Evolutionary conservation across 2,888 invertebrate species (phyloP), one percentile per base, ranked within the genome.

Genomic region (Erebia ligea): DNA sequence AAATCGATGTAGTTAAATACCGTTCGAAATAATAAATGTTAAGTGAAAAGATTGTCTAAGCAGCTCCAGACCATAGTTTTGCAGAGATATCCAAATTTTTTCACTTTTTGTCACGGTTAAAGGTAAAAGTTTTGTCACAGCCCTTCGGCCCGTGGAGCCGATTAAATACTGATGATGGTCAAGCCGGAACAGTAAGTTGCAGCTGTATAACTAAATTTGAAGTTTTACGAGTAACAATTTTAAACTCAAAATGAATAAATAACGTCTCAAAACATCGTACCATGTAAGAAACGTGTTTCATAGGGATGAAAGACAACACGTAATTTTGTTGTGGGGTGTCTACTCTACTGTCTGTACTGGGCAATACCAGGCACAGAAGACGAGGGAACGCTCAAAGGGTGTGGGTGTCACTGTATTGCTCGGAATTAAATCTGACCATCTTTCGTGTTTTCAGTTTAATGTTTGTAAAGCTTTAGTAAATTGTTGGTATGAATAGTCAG

Each of bases 301-400:
- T 13, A 48, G 15, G 21, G 61, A 61, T 42, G 45, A 21, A 61
- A 57, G 62, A 19, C 45, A 48, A 48, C 62, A 65, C 34, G 65
- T 56, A 21, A 63, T 42, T 34, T 21, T 59, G n/a, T 58, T 19
- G 62, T 54, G 82, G 89, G 89, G 87, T 80, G 84, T 80, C n/a
- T n/a, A n/a, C n/a, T n/a, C n/a, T n/a, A n/a, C n/a, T n/a, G n/a
- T n/a, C 79, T 75, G 91, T 88, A 79, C 86, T 75, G 72, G 80
- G 80, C 77, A 74, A 86, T 82, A 81, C 86, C 88, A 81, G 92
- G 89, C 76, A 91, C 90, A 75, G 69, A 64, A 62, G 67, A 68
- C 77, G 74, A 78, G 77, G 80, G 70, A 65, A 63, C 81, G 25
- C n/a, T 62, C 65, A 40, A 58, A 19, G 62, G 80, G 81, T 81